A percentile compares a stretch with the other conserved stretches of the same genome.
Evolutionary conservation across 1,140 invertebrate species (phyloP).

Genomic region (Schlechtendalia chinensis): DNA sequence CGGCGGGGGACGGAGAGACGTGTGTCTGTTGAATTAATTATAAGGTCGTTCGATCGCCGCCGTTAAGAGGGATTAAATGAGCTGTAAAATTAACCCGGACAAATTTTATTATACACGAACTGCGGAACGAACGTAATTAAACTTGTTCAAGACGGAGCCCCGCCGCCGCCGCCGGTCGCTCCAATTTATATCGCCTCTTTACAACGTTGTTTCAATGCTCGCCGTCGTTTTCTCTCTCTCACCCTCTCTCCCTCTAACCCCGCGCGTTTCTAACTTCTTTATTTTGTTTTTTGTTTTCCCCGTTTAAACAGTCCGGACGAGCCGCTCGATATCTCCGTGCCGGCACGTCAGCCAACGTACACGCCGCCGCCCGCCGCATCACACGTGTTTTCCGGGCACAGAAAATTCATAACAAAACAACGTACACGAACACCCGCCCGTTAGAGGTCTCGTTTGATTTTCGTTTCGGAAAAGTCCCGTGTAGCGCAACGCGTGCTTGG

Average conservation of each 20-base stretch:
- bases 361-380: background rate
- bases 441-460: too few relatives aligned
- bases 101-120: conserved; percentile 45
- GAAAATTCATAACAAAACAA: too few relatives aligned
- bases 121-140: conserved; percentile 43
- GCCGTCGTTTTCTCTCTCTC: background rate
- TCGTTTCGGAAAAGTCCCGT: too few relatives aligned
- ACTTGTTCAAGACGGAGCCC: conserved; percentile 31
- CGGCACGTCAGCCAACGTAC: too few relatives aligned
- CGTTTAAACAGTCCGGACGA: conserved; percentile 41
- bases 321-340: background rate
- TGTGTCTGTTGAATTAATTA: conserved; percentile 45
- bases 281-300: too few relatives aligned
- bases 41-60: conserved; percentile 35
- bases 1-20: background rate
- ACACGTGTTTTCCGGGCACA: too few relatives aligned
- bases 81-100: conserved; percentile 43
- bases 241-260: too few relatives aligned
- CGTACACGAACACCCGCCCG: too few relatives aligned
- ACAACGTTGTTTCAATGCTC: conserved; percentile 6
- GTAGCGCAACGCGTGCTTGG: too few relatives aligned
- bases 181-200: conserved; percentile 41
- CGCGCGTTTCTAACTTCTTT: conserved; percentile 5
- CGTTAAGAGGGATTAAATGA: conserved; percentile 45
- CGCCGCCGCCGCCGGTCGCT: conserved; percentile 14